Conservation (phyloP, 2,113 vertebrate species). For the Callorhinus ursinus region DNA sequence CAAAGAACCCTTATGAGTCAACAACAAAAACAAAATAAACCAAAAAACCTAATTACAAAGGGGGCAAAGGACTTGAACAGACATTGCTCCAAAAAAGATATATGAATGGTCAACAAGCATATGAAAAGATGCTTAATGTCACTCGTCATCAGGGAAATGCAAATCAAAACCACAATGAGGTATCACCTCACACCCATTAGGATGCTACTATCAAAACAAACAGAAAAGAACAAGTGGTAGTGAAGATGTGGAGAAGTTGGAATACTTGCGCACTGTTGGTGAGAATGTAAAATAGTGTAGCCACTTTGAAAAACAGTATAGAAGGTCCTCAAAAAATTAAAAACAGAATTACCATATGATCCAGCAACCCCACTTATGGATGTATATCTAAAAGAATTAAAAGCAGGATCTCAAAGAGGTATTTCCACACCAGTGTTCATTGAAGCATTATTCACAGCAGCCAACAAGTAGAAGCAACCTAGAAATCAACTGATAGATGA, state of each 20-base stretch:
- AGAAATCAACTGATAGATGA: neutral
- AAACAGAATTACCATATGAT: neutral
- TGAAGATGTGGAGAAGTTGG: neutral
- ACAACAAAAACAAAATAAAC: neutral
- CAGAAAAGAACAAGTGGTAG: neutral
- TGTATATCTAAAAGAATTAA: neutral
- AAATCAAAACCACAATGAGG: neutral
- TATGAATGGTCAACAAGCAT: neutral
- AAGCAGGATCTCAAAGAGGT: neutral
- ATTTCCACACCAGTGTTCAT: neutral
- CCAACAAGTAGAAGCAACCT: neutral
- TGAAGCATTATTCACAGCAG: neutral
- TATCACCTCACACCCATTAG: neutral
- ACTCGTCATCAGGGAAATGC: neutral
- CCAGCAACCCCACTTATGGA: neutral
- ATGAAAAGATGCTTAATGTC: neutral
- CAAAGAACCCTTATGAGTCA: neutral
- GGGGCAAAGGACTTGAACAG: neutral
- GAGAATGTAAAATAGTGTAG: neutral
- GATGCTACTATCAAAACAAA: neutral
- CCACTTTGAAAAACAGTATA: neutral
- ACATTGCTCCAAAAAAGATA: slow-evolving; percentile 23
- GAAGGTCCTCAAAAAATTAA: neutral
- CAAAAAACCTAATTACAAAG: neutral
- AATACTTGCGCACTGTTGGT: neutral